phyloP scores from a whole-genome alignment of 2,113 vertebrate genomes.

The Marmota monax region DNA sequence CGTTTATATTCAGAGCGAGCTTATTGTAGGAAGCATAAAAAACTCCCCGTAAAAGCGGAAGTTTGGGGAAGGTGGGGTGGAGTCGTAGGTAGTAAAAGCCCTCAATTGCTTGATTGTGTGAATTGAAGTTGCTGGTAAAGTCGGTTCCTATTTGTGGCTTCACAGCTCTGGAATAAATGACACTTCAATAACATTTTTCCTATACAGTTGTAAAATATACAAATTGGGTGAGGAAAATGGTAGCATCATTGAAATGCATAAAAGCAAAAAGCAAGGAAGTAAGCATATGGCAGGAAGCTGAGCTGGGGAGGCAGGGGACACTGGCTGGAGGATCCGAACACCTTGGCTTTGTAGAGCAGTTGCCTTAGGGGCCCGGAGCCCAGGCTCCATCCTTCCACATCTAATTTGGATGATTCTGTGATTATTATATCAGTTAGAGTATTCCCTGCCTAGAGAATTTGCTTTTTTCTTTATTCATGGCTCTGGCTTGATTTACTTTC shows the following conservation, averaged over 20 bases:
- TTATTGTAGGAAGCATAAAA: conserved; percentile 67
- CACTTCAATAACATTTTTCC: conserved; percentile 69
- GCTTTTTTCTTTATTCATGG: background rate
- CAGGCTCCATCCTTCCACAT: conserved; percentile 17
- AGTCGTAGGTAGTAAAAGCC: conserved; percentile 53
- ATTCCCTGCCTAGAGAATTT: background rate
- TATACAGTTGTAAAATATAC: conserved; percentile 72
- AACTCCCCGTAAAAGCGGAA: conserved; percentile 55
- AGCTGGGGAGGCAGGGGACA: background rate
- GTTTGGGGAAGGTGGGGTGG: conserved; percentile 46
- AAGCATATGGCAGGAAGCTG: conserved; percentile 52
- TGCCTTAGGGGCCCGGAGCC: background rate
- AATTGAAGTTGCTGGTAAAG: conserved; percentile 33
- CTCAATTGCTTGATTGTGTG: conserved; percentile 44
- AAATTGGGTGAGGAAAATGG: conserved; percentile 57
- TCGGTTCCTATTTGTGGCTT: conserved; percentile 50
- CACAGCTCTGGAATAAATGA: conserved; percentile 69
- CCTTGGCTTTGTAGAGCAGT: conserved; percentile 32
- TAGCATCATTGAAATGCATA: conserved; percentile 70
- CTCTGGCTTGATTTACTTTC: background rate
- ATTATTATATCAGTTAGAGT: conserved; percentile 64
- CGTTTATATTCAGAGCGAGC: conserved; percentile 72
- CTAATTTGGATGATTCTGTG: conserved; percentile 64
- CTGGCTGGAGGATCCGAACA: background rate
- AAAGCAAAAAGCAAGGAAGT: conserved; percentile 52